phyloP scores from a whole-genome alignment of 2,113 vertebrate genomes.

The Myocastor coypus region DNA sequence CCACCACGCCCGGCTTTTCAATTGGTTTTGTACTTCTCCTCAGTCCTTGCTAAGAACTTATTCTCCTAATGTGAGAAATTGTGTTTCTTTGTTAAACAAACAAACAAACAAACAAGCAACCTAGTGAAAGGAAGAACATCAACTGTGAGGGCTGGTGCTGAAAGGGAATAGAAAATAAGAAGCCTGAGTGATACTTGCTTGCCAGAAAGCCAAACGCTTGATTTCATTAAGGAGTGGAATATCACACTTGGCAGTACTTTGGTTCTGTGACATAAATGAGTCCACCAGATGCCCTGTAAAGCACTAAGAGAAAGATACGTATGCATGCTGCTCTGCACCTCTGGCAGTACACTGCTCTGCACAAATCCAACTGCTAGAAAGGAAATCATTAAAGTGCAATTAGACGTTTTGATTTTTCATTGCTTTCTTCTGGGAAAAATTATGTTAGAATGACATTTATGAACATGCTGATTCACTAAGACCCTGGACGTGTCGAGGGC shows the following conservation, averaged over 20 bases:
- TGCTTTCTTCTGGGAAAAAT: constrained; percentile 48
- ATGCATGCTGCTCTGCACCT: constrained; percentile 1
- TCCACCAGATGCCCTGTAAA: constrained; percentile 17
- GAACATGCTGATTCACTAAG: constrained; percentile 48
- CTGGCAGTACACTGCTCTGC: neutral
- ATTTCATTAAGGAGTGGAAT: constrained; percentile 62
- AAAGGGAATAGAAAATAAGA: constrained; percentile 61
- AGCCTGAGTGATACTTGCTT: constrained; percentile 2
- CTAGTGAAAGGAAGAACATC: constrained; percentile 47
- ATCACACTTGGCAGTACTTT: constrained; percentile 58
- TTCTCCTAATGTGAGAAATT: constrained; percentile 69
- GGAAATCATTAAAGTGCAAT: constrained; percentile 57
- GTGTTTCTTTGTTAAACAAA: constrained; percentile 64
- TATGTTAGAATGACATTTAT: constrained; percentile 38
- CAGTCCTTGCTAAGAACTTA: constrained; percentile 42
- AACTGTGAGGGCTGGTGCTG: neutral
- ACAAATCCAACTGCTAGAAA: constrained; percentile 49
- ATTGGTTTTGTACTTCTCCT: constrained; percentile 51
- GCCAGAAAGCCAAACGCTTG: constrained; percentile 63
- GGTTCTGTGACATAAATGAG: constrained; percentile 59
- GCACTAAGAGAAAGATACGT: constrained; percentile 46
- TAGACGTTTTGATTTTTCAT: constrained; percentile 46
- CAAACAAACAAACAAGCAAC: constrained; percentile 37
- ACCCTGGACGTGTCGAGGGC: neutral
- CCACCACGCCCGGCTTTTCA: no score